Evolutionary conservation across 2,888 invertebrate genomes (phyloP), one percentile per base, ranked within the genome.

Genomic region (Vandiemenella viatica): DNA sequence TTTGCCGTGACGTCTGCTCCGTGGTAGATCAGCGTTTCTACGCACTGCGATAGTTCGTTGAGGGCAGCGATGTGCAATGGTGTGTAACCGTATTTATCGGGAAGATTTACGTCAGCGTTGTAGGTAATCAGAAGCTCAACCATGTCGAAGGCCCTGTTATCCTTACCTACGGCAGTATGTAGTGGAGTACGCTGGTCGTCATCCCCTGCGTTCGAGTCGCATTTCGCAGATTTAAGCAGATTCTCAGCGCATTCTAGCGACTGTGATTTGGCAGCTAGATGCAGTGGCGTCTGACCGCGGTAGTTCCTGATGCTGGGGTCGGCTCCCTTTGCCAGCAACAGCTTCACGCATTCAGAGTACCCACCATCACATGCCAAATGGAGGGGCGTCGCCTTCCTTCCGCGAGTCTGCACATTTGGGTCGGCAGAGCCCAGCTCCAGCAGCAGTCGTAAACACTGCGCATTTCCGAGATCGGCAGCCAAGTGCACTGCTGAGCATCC

Each of bases 341-440:
- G 65, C 58, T 83, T 80, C 0, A 90, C 77, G 58, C 87, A 88
- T 46, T 90, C 86, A 10, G 76, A 76, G 61, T 85, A 85, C 1
- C 90, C 89, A 49, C 86, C 85, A 61, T 90, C 90, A 1, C 91
- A 89, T 0, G 91, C 89, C 54, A 91, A 68, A 69, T 92, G 92
- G 48, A 89, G 61, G 1, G 87, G 80, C 0, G 84, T 86, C 10
- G 83, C 79, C 55, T 83, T 82, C 58, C 83, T 80, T 50, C 81
- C 83, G 5, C 79, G 75, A 40, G 83, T 82, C 53, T 78, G 72
- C 0, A 78, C 75, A 58, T 86, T 78, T 1, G 83, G 73, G 59
- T 85, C 79, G 1, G 78, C 75, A 51, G 78, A 75, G 43, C 85
- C 80, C 5, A 80, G 78, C 56, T 83, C 81, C 37, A 88, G 63